These are phyloP conservation scores for Chalcis sispes DNA, from an alignment of 2,888 invertebrate genomes.

Conservation along the genomic window DNA sequence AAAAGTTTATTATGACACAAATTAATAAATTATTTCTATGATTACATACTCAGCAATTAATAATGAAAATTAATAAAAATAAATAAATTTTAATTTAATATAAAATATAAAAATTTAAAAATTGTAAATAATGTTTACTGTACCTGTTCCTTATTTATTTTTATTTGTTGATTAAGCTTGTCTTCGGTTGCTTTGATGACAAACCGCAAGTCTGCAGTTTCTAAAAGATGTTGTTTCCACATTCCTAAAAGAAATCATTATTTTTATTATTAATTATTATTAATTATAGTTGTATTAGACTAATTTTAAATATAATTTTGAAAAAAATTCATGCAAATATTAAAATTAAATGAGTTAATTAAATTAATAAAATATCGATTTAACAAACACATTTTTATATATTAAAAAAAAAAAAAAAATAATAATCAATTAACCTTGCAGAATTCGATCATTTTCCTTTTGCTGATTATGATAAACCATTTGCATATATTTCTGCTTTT, in stretches of 20 bases:
- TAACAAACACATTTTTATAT: conserved; percentile 19
- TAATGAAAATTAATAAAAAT: not conserved
- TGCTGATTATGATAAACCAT: conserved; percentile 81
- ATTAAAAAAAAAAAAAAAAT: conserved; percentile 51
- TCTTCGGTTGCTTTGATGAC: conserved; percentile 78
- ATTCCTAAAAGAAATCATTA: conserved; percentile 73
- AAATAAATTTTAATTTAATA: not conserved
- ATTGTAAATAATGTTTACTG: not conserved
- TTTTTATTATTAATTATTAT: not conserved
- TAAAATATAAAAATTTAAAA: not conserved
- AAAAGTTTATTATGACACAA: not conserved
- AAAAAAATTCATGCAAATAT: no score
- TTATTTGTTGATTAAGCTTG: conserved; percentile 78
- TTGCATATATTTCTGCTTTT: conserved; percentile 81
- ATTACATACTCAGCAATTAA: not conserved
- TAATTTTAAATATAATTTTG: no score
- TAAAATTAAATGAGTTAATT: no score
- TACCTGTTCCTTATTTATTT: conserved; percentile 78
- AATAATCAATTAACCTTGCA: conserved; percentile 78
- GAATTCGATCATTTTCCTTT: conserved; percentile 80
- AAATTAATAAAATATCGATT: conserved; percentile 26
- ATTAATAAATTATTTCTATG: not conserved
- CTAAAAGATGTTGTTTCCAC: conserved; percentile 79
- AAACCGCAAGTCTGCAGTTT: conserved; percentile 78
- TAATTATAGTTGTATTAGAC: no score